Evolutionary conservation across 2,888 invertebrate species (phyloP), one percentile per base, ranked within the genome.

Genomic region (Caenorhabditis wallacei): DNA sequence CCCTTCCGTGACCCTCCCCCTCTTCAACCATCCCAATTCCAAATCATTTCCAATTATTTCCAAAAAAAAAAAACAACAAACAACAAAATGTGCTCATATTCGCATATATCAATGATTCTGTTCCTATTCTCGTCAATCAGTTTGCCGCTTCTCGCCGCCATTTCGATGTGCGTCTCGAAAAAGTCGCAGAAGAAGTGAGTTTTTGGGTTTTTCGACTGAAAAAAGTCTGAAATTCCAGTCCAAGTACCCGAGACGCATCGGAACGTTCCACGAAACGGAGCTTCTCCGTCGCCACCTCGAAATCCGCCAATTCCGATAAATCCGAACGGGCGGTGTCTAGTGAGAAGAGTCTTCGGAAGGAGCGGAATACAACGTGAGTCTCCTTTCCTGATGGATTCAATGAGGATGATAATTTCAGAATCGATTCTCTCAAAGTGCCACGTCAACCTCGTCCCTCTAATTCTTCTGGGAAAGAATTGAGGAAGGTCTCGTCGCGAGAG

Each of bases 71-170:
- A 26, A 48, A 13, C 24, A 26, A 30, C 26, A 35, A 56, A 37
- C 7, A 56, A 56, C 30, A 40, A 8, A 70, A 59, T 70, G 70
- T 70, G 70, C 70, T 57, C 48, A 59, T 22, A 37, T 59, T 59
- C 26, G 59, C 70, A 59, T 70, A 48, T 59, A 59, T 70, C 70
- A 48, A 70, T 70, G 70, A 35, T 70, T 70, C 59, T 48, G 48
- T 70, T 57, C 57, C 70, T 70, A 30, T 70, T 70, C 46, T 70
- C 30, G 46, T 35, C 57, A 35, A 11, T 51, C 5, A 1, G 46
- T 37, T 7, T 70, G 24, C 35, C 57, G 16, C 18, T 26, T 46
- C 35, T 57, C 18, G 11, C 57, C n/a, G n/a, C 8, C 30, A 30
- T 30, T 16, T n/a, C 56, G 1, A 20, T 30, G 18, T 70, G 70